Percentiles rank a stretch among this genome's conserved stretches.
Conservation (phyloP, 2,888 invertebrate genomes). For the Harpalus rubripes region DNA sequence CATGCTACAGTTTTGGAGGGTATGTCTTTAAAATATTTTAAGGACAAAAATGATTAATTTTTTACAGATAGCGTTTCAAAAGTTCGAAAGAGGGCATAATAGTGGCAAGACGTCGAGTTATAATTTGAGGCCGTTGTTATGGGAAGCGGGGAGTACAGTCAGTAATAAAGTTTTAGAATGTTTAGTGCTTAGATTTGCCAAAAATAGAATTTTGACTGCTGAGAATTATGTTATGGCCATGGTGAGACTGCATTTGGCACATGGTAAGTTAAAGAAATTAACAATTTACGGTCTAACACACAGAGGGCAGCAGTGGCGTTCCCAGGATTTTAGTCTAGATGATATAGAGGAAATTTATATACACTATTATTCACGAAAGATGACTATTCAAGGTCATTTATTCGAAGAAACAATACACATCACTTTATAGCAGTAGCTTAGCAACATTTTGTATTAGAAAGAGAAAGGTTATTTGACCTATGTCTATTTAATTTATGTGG, state of each 20-base stretch:
- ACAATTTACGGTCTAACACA: too few species aligned
- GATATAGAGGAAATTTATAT: too few species aligned
- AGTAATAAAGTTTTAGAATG: conserved; percentile 89
- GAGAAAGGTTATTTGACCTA: too few species aligned
- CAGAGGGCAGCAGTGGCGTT: too few species aligned
- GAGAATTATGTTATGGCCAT: conserved; percentile 84
- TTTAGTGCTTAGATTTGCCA: conserved; percentile 83
- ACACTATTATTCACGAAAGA: too few species aligned
- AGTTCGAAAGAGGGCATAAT: conserved; percentile 79
- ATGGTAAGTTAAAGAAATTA: conserved; percentile 77
- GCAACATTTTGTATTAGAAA: too few species aligned
- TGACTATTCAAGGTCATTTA: too few species aligned
- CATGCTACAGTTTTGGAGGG: conserved; percentile 84
- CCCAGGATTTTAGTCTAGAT: too few species aligned
- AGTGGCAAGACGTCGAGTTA: conserved; percentile 82
- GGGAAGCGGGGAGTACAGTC: conserved; percentile 85
- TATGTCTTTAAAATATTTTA: conserved; percentile 71
- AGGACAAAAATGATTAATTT: conserved; percentile 24
- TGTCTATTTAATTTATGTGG: too few species aligned
- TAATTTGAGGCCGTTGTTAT: conserved; percentile 82
- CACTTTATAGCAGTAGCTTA: too few species aligned
- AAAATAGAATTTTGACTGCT: conserved; percentile 80
- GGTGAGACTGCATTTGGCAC: conserved; percentile 82
- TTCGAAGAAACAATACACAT: too few species aligned
- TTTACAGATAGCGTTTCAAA: conserved; percentile 81